Conservation (phyloP, 2,888 invertebrate species). For the Parnassius mnemosyne region DNA sequence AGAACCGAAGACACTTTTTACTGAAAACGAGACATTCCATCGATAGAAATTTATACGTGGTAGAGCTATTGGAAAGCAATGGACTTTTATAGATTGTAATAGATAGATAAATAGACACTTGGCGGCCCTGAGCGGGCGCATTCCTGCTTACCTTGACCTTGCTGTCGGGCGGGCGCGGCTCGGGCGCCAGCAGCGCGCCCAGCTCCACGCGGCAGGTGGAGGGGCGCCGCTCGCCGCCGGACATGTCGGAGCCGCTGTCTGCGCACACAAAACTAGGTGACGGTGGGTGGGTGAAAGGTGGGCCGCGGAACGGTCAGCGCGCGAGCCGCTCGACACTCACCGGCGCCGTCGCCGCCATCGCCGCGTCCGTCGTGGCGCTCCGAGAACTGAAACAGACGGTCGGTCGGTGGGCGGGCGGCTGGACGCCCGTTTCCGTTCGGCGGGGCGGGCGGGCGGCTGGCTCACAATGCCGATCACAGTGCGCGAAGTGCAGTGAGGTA, state of each 20-base stretch:
- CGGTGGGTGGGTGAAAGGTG: constrained; percentile 35
- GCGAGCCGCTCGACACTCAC: constrained; percentile 55
- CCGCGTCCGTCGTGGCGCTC: constrained; percentile 71
- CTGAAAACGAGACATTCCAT: too few species aligned
- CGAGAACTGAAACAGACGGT: constrained; percentile 64
- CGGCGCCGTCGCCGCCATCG: constrained; percentile 48
- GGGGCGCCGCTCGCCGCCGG: constrained; percentile 62
- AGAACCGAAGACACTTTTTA: too few species aligned
- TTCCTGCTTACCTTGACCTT: constrained; percentile 81
- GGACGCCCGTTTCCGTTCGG: constrained; percentile 26
- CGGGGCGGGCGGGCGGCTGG: constrained; percentile 26
- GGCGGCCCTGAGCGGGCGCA: too few species aligned
- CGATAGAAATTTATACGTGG: too few species aligned
- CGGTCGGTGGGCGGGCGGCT: constrained; percentile 5
- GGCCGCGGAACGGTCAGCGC: constrained; percentile 35
- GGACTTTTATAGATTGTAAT: too few species aligned
- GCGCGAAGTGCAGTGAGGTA: too few species aligned
- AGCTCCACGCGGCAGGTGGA: constrained; percentile 81
- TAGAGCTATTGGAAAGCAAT: too few species aligned
- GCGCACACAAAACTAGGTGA: constrained; percentile 45
- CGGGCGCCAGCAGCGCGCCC: constrained; percentile 82
- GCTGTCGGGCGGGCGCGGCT: constrained; percentile 85
- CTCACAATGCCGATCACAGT: too few species aligned
- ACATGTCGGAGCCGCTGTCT: constrained; percentile 71
- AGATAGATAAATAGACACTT: too few species aligned